phyloP scores from a whole-genome alignment of 2,888 invertebrate species.

The Meiosimyza decipiens region DNA sequence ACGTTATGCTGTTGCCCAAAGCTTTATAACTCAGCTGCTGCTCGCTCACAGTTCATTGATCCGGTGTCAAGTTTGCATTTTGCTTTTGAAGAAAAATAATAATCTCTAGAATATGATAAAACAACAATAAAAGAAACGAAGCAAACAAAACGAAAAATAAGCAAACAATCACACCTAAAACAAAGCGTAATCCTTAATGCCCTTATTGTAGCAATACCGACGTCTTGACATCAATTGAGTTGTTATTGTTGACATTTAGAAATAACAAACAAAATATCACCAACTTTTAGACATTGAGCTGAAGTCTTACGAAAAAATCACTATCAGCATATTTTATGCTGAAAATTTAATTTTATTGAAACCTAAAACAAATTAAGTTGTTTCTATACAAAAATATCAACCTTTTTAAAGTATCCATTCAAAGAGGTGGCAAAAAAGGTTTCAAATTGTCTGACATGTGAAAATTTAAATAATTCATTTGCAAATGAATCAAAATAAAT shows the following conservation, averaged over 20 bases:
- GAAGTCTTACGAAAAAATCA: too few relatives aligned
- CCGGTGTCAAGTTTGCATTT: slow-evolving; percentile 18
- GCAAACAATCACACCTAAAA: not conserved
- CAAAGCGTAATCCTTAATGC: slow-evolving; percentile 35
- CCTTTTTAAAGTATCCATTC: too few relatives aligned
- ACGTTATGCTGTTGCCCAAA: not conserved
- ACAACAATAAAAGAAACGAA: not conserved
- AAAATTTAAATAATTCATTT: too few relatives aligned
- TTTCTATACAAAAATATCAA: not conserved
- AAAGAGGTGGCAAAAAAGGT: too few relatives aligned
- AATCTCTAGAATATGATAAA: slow-evolving; percentile 28
- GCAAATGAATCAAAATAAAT: not conserved
- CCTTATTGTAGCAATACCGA: slow-evolving; percentile 41
- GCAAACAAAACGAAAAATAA: slow-evolving; percentile 22
- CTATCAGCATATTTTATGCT: too few relatives aligned
- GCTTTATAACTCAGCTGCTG: not conserved
- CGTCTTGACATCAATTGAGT: slow-evolving; percentile 41
- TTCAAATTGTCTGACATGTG: too few relatives aligned
- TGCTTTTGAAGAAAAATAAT: slow-evolving; percentile 36
- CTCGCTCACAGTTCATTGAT: slow-evolving; percentile 8
- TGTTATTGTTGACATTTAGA: slow-evolving; percentile 4
- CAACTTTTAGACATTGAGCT: too few relatives aligned
- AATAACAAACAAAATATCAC: not conserved
- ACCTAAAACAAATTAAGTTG: too few relatives aligned
- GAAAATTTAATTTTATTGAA: too few relatives aligned